Evolutionary conservation across 2,888 invertebrate genomes (phyloP), one percentile per base, ranked within the genome.

Genomic region (Cactoblastis cactorum): DNA sequence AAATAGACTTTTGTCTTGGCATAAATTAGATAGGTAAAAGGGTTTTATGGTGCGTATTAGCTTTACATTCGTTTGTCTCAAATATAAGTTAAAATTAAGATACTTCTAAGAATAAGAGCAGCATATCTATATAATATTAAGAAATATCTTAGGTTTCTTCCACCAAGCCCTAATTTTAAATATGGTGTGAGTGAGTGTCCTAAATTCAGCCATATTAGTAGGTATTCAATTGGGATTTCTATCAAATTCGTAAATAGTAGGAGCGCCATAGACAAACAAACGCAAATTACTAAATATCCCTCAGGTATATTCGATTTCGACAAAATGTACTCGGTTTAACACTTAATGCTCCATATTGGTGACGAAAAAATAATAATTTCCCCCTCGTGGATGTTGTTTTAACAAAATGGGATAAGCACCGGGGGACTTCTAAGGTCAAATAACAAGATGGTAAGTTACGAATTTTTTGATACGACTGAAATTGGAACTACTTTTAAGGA

Each of bases 231-330:
- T 15, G 43, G 28, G 43, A 28, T 43, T 43, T 17, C 11, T 8
- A 28, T 43, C 43, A 28, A 43, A 43, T 43, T 43, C 2, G 32
- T 0, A 14, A 11, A 5, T 43, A 43, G 43, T 32, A n/a, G 28
- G 4, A 28, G 17, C 32, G 28, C 11, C 43, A 28, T 28, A 11
- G 28, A 28, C 28, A 43, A 28, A 43, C 43, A 43, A 43, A 43
- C 43, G 43, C 43, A 43, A 43, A 43, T 43, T 32, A 43, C 43
- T 43, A 12, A 11, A 15, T 15, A 28, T 43, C 43, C 43, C 28
- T 32, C 2, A 15, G 43, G 43, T 28, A 17, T 43, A 43, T 43
- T 43, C 28, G 28, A 43, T 43, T 28, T 9, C 32, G 14, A 6
- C 5, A 11, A 43, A 43, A 32, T 28, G 6, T 1, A 11, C 17